phyloP scores from a whole-genome alignment of 2,113 vertebrate genomes.

The Oncorhynchus mykiss region DNA sequence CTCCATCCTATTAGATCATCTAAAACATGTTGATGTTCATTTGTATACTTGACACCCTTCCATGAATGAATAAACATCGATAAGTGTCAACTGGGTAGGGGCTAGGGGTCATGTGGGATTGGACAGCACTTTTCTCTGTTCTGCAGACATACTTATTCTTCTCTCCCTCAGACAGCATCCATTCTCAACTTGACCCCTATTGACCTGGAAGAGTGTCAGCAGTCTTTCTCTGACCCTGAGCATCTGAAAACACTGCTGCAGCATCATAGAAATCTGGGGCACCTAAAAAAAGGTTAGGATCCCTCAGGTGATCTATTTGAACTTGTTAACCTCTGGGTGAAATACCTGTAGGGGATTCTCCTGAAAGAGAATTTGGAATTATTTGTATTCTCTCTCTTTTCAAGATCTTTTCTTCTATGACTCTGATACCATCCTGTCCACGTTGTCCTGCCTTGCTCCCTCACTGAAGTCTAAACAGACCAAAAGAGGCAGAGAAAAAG shows the following conservation, averaged over 20 bases:
- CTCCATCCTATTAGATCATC: not conserved
- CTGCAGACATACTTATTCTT: not conserved
- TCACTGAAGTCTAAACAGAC: not conserved
- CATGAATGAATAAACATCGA: not conserved
- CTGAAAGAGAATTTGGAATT: not conserved
- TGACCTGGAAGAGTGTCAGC: not conserved
- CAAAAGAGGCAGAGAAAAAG: not conserved
- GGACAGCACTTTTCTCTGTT: no score
- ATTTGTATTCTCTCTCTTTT: not conserved
- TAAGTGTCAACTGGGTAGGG: not conserved
- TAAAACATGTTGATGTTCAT: not conserved
- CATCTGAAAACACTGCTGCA: not conserved
- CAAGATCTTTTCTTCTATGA: conserved; percentile 16
- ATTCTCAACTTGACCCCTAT: not conserved
- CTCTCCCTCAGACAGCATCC: not conserved
- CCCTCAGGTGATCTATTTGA: not conserved
- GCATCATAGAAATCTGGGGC: not conserved
- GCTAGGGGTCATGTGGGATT: not conserved
- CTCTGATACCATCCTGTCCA: conserved; percentile 18
- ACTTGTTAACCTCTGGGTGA: not conserved
- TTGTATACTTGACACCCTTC: not conserved
- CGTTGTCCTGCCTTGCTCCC: not conserved
- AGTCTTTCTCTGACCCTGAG: not conserved
- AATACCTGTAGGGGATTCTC: not conserved
- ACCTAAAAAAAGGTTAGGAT: not conserved